Base-by-base conservation (phyloP, 2,888 invertebrate genomes). In the Autographa gamma region DNA sequence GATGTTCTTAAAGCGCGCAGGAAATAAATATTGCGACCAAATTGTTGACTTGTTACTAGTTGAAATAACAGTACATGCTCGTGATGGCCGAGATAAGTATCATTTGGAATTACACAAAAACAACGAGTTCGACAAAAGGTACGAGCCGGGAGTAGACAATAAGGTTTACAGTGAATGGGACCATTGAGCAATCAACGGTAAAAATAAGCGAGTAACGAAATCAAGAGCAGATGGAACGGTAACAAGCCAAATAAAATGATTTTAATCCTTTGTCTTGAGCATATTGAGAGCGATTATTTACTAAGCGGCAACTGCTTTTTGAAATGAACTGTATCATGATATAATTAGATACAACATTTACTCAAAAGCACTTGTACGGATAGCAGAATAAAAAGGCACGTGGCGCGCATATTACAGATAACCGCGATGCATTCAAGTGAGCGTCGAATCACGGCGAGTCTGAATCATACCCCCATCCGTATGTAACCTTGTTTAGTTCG, bases 1-100 rank as follows among this genome's bases (percentile, higher is more conserved):
- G 88, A 87, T 86, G 81, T 73, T 86, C 76, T 83, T 85, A 86
- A 86, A 85, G 79, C 79, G 78, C 78, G 82, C 73, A 81, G 83
- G 79, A 88, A 89, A 88, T 84, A 89, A 90, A 91, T 86, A 89
- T 85, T 85, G 85, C 82, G 88, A 88, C 84, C 84, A 85, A 88
- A 89, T 89, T 86, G 84, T 89, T 83, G 86, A 87, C 88, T 89
- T 86, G 84, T 89, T 88, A 80, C 82, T 83, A 85, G 84, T 86
- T 85, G 86, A 86, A 87, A 85, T 92, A 93, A 92, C 92, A 91
- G 92, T 91, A 91, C 88, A 89, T 74, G 84, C 77, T 90, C 89
- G 89, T 90, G 92, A 91, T 88, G 89, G 79, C 87, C 89, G 86
- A 88, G 90, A 93, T 91, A 82, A 76, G 81, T 84, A 91, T 90